A percentile compares a stretch with the other conserved stretches of the same genome.
Evolutionary conservation across 2,797 vertebrate genomes (phyloP).

Genomic region (Tenualosa thibaudeaui): DNA sequence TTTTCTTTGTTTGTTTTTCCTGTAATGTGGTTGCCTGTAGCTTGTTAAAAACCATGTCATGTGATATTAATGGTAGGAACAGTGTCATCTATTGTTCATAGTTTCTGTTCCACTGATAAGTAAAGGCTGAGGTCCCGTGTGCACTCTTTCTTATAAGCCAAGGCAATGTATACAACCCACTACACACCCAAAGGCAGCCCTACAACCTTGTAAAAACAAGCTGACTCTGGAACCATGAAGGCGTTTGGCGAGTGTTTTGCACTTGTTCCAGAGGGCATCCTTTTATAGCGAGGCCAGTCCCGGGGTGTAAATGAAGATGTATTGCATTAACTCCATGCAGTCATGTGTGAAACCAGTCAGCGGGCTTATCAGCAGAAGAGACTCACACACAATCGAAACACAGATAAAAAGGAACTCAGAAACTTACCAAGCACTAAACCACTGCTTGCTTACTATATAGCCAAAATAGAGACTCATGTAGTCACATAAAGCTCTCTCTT

Average conservation of each 20-base stretch:
- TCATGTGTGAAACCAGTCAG: neutral
- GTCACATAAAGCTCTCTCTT: no score
- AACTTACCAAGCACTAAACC: no score
- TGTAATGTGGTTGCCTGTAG: neutral
- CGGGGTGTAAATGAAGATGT: neutral
- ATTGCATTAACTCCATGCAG: neutral
- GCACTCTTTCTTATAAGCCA: neutral
- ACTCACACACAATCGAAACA: no score
- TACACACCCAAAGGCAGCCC: neutral
- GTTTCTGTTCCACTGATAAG: neutral
- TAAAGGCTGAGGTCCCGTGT: neutral
- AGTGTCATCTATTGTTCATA: neutral
- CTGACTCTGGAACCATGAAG: neutral
- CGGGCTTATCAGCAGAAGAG: neutral
- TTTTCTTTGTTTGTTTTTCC: constrained; percentile 34
- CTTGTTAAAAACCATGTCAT: neutral
- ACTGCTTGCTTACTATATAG: no score
- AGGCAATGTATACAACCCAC: neutral
- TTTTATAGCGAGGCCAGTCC: neutral
- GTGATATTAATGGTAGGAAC: neutral
- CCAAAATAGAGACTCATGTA: no score
- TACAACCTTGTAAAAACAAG: neutral
- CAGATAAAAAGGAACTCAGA: no score
- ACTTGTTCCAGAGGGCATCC: neutral
- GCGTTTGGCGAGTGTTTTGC: neutral